Evolutionary conservation across 92 coral and sea anemone genomes (phyloP).

Genomic region (Virgularia gustaviana): DNA sequence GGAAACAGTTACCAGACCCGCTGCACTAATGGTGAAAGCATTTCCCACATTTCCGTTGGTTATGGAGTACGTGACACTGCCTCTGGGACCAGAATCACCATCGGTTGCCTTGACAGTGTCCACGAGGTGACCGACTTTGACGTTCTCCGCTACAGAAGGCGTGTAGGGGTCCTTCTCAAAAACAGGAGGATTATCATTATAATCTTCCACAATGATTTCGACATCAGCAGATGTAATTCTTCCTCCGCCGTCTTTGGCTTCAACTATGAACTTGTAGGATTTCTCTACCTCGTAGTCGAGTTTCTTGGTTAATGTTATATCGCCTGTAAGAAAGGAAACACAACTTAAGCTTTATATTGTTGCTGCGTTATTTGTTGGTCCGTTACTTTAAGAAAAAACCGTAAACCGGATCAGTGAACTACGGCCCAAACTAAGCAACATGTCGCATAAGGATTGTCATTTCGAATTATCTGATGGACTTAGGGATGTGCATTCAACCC

Average conservation of each 20-base stretch:
- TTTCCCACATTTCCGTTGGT: constrained; percentile 59
- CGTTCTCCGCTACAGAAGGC: constrained; percentile 53
- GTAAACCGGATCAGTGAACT: no score
- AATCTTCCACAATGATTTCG: constrained; percentile 59
- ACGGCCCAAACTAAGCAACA: no score
- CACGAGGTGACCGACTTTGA: constrained; percentile 44
- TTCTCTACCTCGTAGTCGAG: constrained; percentile 70
- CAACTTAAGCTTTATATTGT: no score
- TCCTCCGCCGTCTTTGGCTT: constrained; percentile 72
- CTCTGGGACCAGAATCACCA: constrained; percentile 82
- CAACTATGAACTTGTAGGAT: constrained; percentile 51
- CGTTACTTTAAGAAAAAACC: no score
- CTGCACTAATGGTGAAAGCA: constrained; percentile 59
- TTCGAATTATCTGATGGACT: no score
- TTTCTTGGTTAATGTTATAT: not conserved
- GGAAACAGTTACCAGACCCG: constrained; percentile 48
- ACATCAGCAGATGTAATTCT: constrained; percentile 55
- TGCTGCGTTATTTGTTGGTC: no score
- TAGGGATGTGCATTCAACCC: no score
- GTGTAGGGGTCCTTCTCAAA: constrained; percentile 55
- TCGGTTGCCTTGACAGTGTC: constrained; percentile 66
- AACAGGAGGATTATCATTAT: constrained; percentile 77
- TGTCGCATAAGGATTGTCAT: no score
- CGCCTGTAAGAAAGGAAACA: no score
- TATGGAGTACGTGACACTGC: constrained; percentile 62